Evolutionary conservation across 1,140 invertebrate species (phyloP), one percentile per base, ranked within the genome.

Genomic region (Bombyx mori): DNA sequence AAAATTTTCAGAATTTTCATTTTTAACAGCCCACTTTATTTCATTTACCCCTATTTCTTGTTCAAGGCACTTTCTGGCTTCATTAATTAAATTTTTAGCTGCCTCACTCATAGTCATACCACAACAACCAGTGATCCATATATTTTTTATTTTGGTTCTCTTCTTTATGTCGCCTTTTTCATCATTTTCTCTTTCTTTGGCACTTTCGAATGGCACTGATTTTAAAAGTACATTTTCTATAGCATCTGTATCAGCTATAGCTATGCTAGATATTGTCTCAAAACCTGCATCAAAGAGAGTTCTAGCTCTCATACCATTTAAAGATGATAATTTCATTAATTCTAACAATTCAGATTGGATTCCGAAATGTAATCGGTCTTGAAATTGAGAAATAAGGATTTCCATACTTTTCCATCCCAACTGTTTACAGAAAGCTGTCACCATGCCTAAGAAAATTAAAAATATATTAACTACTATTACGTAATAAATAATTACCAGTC

Each of bases 361-460:
- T 8, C 98, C 98, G 88, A 99, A 99, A 67, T 96, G 95, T 26
- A 99, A 89, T 12, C 98, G 92, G 66, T 94, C 92, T 89, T 98
- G 96, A 86, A 99, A 99, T 83, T 98, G 95, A 6, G 93, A 92
- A 9, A 99, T 90, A 3, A 99, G 88, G 43, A 98, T 86, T 81
- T 98, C 95, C 57, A 99, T 89, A 73, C 93, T 97, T 56, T 91
- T 91, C 98, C 98, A 99, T 3, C 97, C 95, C n/a, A 99, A 85
- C 52, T 96, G 92, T 68, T 92, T 92, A 88, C 97, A 98, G 88
- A 99, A 98, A 22, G 94, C 92, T 2, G 96, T 97, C 1, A 98
- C 94, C 94, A 97, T 97, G 54, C 94, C 95, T 96, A 79, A 56
- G 86, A 80, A 49, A 35, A 63, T 22, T 26, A 51, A 42, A 10